Percentiles rank a stretch among this genome's conserved stretches.
Evolutionary conservation across 2,113 vertebrate species (phyloP).

Genomic region (Macheiramphus alcinus): DNA sequence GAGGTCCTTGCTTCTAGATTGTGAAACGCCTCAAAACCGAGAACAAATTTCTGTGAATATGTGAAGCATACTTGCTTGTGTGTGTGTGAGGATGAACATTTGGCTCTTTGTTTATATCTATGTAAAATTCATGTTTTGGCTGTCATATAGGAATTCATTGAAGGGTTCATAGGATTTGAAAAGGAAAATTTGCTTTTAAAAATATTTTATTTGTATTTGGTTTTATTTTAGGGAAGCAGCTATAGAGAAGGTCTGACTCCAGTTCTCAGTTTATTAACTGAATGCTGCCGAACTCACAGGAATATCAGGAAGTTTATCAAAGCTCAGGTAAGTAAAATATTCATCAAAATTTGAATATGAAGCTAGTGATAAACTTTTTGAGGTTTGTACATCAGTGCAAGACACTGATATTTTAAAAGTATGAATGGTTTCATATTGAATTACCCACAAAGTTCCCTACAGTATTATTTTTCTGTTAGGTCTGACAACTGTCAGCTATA

Average conservation of each 20-base stretch:
- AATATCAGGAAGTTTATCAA: slow-evolving; percentile 96
- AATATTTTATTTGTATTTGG: not conserved
- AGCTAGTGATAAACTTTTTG: not conserved
- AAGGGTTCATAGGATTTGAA: not conserved
- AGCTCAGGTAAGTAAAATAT: slow-evolving; percentile 82
- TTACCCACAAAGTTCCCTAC: not conserved
- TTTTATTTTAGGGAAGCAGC: slow-evolving; percentile 84
- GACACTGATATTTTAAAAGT: not conserved
- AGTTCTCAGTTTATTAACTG: slow-evolving; percentile 93
- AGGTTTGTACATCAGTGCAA: not conserved
- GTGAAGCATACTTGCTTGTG: not conserved
- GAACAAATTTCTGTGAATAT: not conserved
- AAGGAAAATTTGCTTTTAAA: not conserved
- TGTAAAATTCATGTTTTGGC: not conserved
- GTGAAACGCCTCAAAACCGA: not conserved
- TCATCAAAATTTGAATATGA: not conserved
- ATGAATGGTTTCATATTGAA: not conserved
- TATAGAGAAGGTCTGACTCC: slow-evolving; percentile 96
- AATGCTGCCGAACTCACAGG: slow-evolving; percentile 88
- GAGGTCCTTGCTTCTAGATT: not conserved
- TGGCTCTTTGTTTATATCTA: not conserved
- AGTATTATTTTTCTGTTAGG: not conserved
- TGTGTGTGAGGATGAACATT: not conserved
- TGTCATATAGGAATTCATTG: not conserved
- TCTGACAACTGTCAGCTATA: not conserved